Conservation (phyloP, 2,888 invertebrate genomes). For the Bombyx huttoni region DNA sequence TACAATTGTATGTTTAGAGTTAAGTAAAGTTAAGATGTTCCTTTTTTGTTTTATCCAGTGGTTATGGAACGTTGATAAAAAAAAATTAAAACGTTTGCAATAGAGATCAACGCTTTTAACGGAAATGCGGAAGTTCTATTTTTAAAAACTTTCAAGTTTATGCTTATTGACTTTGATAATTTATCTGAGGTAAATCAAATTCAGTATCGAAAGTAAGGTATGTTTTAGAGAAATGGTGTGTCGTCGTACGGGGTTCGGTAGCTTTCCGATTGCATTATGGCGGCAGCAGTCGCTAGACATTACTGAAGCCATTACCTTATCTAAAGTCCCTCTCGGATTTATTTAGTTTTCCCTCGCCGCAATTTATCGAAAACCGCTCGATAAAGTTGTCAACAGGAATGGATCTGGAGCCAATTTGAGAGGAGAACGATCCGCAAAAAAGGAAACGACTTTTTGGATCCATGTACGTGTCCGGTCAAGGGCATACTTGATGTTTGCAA, state of each 20-base stretch:
- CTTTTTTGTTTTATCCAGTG: too few species aligned
- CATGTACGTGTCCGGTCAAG: constrained; percentile 23
- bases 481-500: constrained; percentile 22
- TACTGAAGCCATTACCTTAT: constrained; percentile 71
- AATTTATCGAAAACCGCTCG: constrained; percentile 72
- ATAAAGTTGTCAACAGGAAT: constrained; percentile 72
- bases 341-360: constrained; percentile 72
- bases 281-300: constrained; percentile 61
- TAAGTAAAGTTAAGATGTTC: too few species aligned
- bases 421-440: constrained; percentile 47
- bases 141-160: too few species aligned
- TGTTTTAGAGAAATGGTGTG: constrained; percentile 11
- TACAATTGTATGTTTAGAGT: too few species aligned
- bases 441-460: constrained; percentile 46
- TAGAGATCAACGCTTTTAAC: too few species aligned
- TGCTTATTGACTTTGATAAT: too few species aligned
- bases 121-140: too few species aligned
- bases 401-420: constrained; percentile 68
- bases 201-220: neutral
- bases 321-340: constrained; percentile 72
- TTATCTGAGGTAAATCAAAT: neutral
- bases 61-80: too few species aligned
- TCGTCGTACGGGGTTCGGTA: constrained; percentile 37
- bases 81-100: too few species aligned
- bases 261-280: constrained; percentile 65